A percentile compares a stretch with the other conserved stretches of the same genome.
Conservation (phyloP, 2,113 vertebrate species). For the Cyanoliseus patagonus region DNA sequence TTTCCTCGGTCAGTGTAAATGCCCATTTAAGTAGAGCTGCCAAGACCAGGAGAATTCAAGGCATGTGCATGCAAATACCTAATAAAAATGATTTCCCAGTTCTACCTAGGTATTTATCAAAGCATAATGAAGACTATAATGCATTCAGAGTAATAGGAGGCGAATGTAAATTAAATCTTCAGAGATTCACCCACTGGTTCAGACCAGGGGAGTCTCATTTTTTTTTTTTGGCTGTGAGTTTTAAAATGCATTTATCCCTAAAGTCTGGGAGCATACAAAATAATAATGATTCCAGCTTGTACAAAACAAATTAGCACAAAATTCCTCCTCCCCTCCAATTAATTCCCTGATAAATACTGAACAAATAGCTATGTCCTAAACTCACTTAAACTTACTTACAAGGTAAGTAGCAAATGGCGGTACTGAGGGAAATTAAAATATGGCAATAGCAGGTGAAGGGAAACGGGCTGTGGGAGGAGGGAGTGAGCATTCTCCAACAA, state of each 20-base stretch:
- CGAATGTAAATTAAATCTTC: constrained; percentile 12
- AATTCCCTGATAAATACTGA: background rate
- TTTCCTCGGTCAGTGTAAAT: constrained; percentile 1
- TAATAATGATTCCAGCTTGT: background rate
- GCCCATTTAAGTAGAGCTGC: background rate
- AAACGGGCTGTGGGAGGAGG: background rate
- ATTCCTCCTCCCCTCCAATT: background rate
- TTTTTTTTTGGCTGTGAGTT: background rate
- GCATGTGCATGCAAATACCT: background rate
- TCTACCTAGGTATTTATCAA: background rate
- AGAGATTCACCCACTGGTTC: constrained; percentile 11
- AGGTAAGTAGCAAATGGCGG: background rate
- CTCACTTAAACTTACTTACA: background rate
- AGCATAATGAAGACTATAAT: background rate
- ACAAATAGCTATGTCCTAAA: background rate
- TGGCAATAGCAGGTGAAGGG: background rate
- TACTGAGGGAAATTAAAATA: background rate
- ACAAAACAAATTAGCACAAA: constrained; percentile 10
- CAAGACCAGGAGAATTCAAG: background rate
- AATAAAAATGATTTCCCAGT: constrained; percentile 23
- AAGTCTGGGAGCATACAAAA: background rate
- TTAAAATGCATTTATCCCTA: background rate
- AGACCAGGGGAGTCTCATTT: background rate
- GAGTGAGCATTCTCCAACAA: background rate
- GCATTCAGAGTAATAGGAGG: constrained; percentile 12